These are phyloP conservation scores for Centruroides sculpturatus DNA, from an alignment of 1,140 invertebrate species.

Conservation along the genomic window DNA sequence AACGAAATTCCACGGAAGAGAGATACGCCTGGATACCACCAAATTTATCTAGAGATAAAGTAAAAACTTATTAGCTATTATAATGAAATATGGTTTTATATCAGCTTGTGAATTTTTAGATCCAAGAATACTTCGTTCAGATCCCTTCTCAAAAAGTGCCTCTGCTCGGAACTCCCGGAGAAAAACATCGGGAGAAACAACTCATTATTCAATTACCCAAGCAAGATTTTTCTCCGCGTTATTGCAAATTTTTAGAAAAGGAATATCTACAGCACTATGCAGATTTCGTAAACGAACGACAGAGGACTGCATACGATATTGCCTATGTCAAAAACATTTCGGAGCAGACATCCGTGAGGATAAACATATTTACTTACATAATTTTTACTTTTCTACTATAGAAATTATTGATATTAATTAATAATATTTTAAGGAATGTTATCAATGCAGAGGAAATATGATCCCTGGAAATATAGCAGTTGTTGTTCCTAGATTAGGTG, in stretches of 20 bases:
- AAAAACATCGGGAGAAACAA: constrained; percentile 62
- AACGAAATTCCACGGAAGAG: constrained; percentile 22
- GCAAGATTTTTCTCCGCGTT: constrained; percentile 78
- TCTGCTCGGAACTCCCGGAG: constrained; percentile 53
- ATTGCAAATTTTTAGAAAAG: constrained; percentile 67
- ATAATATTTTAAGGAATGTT: constrained; percentile 38
- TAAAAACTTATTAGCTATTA: constrained; percentile 18
- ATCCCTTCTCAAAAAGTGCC: constrained; percentile 62
- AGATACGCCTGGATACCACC: constrained; percentile 72
- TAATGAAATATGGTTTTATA: too few relatives aligned
- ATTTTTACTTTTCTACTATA: too few relatives aligned
- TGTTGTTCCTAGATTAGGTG: constrained; percentile 51
- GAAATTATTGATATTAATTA: too few relatives aligned
- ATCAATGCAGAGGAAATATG: constrained; percentile 45
- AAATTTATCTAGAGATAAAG: constrained; percentile 47
- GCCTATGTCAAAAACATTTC: constrained; percentile 49
- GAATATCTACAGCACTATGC: constrained; percentile 58
- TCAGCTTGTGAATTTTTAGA: constrained; percentile 22
- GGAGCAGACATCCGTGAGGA: constrained; percentile 31
- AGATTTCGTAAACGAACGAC: constrained; percentile 79
- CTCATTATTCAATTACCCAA: constrained; percentile 82
- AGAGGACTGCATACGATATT: constrained; percentile 89
- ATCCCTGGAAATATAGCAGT: constrained; percentile 51
- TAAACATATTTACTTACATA: too few relatives aligned
- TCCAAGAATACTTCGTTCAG: constrained; percentile 55